Evolutionary conservation across 2,888 invertebrate genomes (phyloP), one percentile per base, ranked within the genome.

Genomic region (Trissolcus brochymenae): DNA sequence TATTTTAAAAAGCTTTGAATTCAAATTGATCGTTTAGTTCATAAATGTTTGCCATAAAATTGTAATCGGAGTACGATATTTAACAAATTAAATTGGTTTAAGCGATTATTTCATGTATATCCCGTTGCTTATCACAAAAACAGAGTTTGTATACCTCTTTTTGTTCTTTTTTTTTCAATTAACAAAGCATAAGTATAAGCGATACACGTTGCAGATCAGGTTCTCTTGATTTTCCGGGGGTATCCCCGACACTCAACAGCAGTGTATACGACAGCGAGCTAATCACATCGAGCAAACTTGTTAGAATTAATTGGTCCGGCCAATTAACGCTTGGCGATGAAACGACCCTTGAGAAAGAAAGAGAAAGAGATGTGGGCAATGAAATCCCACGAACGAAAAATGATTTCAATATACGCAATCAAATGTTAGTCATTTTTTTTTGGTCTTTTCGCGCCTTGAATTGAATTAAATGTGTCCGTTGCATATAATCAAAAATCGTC

Each of bases 261-360:
- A 60, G 68, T 70, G 65, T 75, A 75, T 81, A 80, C 81, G 80
- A 81, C 81, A 80, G 78, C 78, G 78, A 84, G 83, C 86, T 87
- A 87, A 87, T 87, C 87, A 84, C 85, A 84, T 81, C 82, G 83
- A 82, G 84, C 84, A 84, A 87, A 85, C 88, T 88, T 87, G 88
- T 88, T 85, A 87, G 87, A 88, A 88, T 88, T 88, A 88, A 88
- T 88, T 88, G 87, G 86, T 87, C 84, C 84, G 84, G 84, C 87
- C 87, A 88, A 88, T 88, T 88, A 88, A 88, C 87, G 87, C 87
- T 84, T 84, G 84, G 82, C 82, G 81, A 82, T 84, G 83, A 83
- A 84, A 83, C 82, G 82, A 83, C 21, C 74, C 80, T 80, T 83
- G 81, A 82, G 81, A 83, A 83, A 35, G 35, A 35, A 0, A 25